phyloP scores from a whole-genome alignment of 2,113 vertebrate genomes.

The Catharus fuscescens region DNA sequence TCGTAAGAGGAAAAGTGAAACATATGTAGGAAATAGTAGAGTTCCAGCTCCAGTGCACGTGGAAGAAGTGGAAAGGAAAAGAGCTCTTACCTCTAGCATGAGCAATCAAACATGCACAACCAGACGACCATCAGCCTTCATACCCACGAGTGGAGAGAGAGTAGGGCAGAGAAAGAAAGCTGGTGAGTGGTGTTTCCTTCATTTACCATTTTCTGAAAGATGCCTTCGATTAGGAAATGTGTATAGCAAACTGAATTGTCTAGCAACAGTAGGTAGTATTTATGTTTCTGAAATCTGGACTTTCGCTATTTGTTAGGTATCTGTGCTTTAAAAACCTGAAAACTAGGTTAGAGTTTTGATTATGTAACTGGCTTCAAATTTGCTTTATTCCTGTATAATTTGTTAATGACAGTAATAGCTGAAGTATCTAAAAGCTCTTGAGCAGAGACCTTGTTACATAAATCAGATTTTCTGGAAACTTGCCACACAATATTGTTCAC shows the following conservation, averaged over 20 bases:
- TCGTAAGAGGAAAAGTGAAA: slow-evolving; percentile 85
- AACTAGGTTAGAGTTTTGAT: background rate
- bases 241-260: background rate
- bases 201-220: background rate
- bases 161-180: slow-evolving; percentile 48
- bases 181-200: slow-evolving; percentile 71
- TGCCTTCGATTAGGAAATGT: background rate
- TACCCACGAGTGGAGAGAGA: background rate
- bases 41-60: background rate
- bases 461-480: background rate
- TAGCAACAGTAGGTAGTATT: background rate
- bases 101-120: background rate
- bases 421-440: background rate
- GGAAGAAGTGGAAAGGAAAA: slow-evolving; percentile 69
- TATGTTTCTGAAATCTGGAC: background rate
- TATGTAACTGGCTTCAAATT: background rate
- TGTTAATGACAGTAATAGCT: background rate
- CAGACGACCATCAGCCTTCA: slow-evolving; percentile 7
- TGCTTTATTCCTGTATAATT: background rate
- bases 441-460: background rate
- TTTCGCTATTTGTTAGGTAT: background rate
- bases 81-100: slow-evolving; percentile 24
- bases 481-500: background rate
- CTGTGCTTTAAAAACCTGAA: background rate
- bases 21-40: background rate